phyloP scores from a whole-genome alignment of 2,888 invertebrate species.

The Peribatodes rhomboidaria region DNA sequence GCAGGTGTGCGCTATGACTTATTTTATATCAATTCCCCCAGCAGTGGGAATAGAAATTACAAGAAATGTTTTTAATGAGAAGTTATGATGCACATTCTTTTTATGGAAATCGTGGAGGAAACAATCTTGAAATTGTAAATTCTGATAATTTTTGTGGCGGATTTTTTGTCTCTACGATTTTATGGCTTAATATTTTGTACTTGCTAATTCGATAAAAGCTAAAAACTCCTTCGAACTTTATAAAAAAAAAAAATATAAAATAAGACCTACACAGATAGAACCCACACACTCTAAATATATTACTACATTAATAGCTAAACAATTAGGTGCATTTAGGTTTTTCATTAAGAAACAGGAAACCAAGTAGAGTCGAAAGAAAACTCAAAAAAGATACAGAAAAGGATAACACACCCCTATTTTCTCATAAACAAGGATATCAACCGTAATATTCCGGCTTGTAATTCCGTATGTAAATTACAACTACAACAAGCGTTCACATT shows the following conservation, averaged over 20 bases:
- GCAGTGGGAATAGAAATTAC: constrained; percentile 71
- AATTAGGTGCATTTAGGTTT: background rate
- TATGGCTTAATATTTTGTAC: too few relatives aligned
- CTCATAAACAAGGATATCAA: constrained; percentile 74
- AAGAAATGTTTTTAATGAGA: constrained; percentile 70
- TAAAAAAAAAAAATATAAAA: too few relatives aligned
- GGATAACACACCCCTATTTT: constrained; percentile 47
- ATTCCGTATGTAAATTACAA: constrained; percentile 85
- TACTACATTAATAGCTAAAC: too few relatives aligned
- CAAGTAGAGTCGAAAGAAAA: background rate
- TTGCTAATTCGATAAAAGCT: too few relatives aligned
- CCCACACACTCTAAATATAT: too few relatives aligned
- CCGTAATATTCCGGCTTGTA: constrained; percentile 78
- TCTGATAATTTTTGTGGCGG: constrained; percentile 15
- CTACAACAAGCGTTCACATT: constrained; percentile 76
- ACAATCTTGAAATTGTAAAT: constrained; percentile 24
- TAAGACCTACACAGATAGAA: too few relatives aligned
- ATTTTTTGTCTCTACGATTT: background rate
- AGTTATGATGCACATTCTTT: constrained; percentile 59
- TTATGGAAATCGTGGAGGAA: constrained; percentile 40
- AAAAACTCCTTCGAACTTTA: too few relatives aligned
- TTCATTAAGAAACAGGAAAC: background rate
- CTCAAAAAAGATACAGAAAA: constrained; percentile 10
- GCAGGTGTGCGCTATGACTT: constrained; percentile 83
- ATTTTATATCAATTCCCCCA: constrained; percentile 77